Percentiles rank a stretch among this genome's conserved stretches.
Evolutionary conservation across 2,888 invertebrate genomes (phyloP).

Genomic region (Bombylius major): DNA sequence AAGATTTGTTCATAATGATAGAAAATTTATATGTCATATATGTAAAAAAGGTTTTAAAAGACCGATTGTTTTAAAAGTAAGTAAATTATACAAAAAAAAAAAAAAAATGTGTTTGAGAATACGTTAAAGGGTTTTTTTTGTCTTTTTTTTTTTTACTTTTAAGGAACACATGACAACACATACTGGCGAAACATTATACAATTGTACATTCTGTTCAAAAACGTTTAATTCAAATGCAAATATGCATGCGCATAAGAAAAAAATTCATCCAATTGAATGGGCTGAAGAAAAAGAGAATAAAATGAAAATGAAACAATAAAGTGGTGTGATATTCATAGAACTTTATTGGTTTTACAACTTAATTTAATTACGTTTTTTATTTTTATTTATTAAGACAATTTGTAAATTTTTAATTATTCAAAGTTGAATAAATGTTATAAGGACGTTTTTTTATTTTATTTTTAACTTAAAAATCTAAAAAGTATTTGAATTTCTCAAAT

Average conservation of each 20-base stretch:
- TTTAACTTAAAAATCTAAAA: too few species aligned
- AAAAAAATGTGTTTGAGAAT: neutral
- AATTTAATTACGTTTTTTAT: too few species aligned
- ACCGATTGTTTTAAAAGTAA: constrained; percentile 27
- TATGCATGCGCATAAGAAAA: constrained; percentile 34
- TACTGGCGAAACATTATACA: constrained; percentile 33
- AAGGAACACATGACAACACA: constrained; percentile 35
- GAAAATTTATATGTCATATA: constrained; percentile 27
- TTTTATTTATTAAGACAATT: too few species aligned
- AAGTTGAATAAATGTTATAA: too few species aligned
- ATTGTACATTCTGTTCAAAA: constrained; percentile 32
- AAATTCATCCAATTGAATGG: constrained; percentile 31
- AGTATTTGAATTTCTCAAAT: too few species aligned
- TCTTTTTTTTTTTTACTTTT: constrained; percentile 2
- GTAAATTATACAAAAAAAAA: neutral
- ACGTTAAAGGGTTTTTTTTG: neutral
- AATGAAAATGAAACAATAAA: constrained; percentile 8
- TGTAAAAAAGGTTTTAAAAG: constrained; percentile 33
- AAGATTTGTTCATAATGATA: constrained; percentile 29
- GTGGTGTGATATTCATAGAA: too few species aligned
- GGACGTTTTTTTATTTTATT: too few species aligned
- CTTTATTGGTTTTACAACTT: too few species aligned
- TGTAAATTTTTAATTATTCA: too few species aligned
- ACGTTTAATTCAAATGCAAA: constrained; percentile 36
- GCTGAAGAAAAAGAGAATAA: constrained; percentile 21